Evolutionary conservation across 2,797 vertebrate genomes (phyloP), one percentile per base, ranked within the genome.

Genomic region (Gadopsis bispinosus): DNA sequence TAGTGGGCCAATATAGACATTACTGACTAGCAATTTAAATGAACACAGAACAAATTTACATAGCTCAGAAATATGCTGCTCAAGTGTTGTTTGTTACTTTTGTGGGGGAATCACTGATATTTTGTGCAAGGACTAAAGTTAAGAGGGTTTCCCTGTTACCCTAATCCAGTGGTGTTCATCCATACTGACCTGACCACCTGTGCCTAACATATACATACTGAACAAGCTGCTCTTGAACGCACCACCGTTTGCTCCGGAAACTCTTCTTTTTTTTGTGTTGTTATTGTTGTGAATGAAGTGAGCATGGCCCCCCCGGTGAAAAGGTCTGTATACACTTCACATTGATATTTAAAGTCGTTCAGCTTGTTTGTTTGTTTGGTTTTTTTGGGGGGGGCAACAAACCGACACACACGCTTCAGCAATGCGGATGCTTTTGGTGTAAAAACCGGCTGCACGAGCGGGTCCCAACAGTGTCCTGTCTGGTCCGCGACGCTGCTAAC

Each of bases 221-320:
- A 39, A 26, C 22, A 26, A 29, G 47, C 4, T 39, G 56, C 9
- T 22, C 72, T 11, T 91, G 85, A 91, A 93, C 79, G 69, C 77
- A 75, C n/a, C 89, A 0, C 33, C 0, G 1, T 13, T 39, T 75
- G 55, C 73, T 26, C 91, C 93, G 94, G 94, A 95, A 91, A 58
- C 76, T 67, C 43, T 80, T 59, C 2, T 2, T 3, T 17, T n/a
- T 2, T 14, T 0, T 2, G 2, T 16, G 19, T 64, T 75, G 88
- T 94, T 92, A 50, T 95, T 93, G 87, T 95, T 95, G 87, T 95
- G 87, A 92, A 82, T 73, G 77, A 19, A 73, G 65, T 4, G 43
- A 86, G 62, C 69, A 93, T 94, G 91, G 90, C 64, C n/a, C 41
- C 5, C 9, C 50, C 22, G 22, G 12, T 20, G 9, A 19, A 77